Evolutionary conservation across 1,140 invertebrate species (phyloP), one percentile per base, ranked within the genome.

Genomic region (Drosophila bocqueti): DNA sequence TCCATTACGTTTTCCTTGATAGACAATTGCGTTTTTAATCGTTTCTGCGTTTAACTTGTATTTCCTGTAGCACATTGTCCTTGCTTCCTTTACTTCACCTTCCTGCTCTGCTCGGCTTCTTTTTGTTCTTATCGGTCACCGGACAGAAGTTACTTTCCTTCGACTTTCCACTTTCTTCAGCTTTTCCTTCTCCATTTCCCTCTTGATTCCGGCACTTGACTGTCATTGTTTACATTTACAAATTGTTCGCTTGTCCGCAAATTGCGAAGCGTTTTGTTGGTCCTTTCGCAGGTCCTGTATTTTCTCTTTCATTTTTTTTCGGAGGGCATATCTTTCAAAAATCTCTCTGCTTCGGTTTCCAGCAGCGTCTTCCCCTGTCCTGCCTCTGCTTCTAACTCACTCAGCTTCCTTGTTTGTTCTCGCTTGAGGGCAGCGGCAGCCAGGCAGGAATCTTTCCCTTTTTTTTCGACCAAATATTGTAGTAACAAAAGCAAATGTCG

Each of bases 181-280:
- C 21, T 40, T 10, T 61, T 46, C 16, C 42, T 64, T 62, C 63
- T 65, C 46, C 57, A 34, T 47, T 71, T 72, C 62, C 52, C 60
- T 57, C 46, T 65, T 67, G 54, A 54, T 68, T 73, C 65, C 73
- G 86, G 76, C 83, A 87, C 84, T 87, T 87, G 83, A 87, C 85
- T 89, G 78, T 90, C 85, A 90, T 89, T 89, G 85, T 89, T 89
- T 89, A 90, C 85, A 89, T 89, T 89, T 89, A 89, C 85, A 89
- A 89, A 89, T 89, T 89, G 85, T 80, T 90, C 85, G 85, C 85
- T 89, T 89, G 85, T 89, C 85, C 85, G 79, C 85, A 89, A 89
- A 89, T 90, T 89, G 85, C 79, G 67, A 60, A 74, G 66, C 68
- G 61, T 73, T 79, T 69, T 66, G 76, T 58, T 74, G 52, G 77